phyloP scores from a whole-genome alignment of 1,140 invertebrate species.

The Heliothis subflexa region DNA sequence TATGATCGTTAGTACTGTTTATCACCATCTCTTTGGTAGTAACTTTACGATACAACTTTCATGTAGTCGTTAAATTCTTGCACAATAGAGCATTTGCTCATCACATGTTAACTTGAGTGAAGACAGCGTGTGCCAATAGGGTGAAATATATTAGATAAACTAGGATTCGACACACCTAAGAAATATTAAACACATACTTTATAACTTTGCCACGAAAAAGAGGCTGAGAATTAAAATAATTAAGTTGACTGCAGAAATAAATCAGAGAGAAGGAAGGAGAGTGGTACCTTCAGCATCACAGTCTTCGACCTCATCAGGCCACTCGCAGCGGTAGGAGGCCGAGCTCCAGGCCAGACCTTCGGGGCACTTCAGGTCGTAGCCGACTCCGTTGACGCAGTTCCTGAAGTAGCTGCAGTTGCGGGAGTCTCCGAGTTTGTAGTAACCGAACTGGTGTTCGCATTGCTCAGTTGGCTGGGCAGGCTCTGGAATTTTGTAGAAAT shows the following conservation, averaged over 20 bases:
- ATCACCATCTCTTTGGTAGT: slow-evolving; percentile 1
- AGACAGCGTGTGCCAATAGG: not conserved
- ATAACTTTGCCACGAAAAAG: not conserved
- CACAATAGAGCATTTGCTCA: not conserved
- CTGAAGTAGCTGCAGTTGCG: slow-evolving; percentile 93
- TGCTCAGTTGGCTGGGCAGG: slow-evolving; percentile 89
- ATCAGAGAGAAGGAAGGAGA: not conserved
- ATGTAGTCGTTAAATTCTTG: slow-evolving; percentile 27
- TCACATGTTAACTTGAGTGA: not conserved
- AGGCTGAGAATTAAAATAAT: too few relatives aligned
- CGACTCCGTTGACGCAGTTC: slow-evolving; percentile 92
- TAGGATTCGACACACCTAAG: not conserved
- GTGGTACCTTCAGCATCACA: slow-evolving; percentile 91
- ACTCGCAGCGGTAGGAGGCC: slow-evolving; percentile 92
- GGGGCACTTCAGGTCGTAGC: slow-evolving; percentile 90
- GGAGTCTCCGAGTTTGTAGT: slow-evolving; percentile 90
- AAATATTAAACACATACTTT: not conserved
- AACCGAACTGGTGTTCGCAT: slow-evolving; percentile 95
- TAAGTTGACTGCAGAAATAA: too few relatives aligned
- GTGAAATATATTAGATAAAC: not conserved
- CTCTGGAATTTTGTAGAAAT: slow-evolving; percentile 69
- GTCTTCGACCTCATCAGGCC: slow-evolving; percentile 93
- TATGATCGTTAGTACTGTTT: not conserved
- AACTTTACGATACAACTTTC: slow-evolving; percentile 27
- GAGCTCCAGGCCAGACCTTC: slow-evolving; percentile 95